Conservation (phyloP, 2,113 vertebrate genomes). For the Tinamus guttatus region DNA sequence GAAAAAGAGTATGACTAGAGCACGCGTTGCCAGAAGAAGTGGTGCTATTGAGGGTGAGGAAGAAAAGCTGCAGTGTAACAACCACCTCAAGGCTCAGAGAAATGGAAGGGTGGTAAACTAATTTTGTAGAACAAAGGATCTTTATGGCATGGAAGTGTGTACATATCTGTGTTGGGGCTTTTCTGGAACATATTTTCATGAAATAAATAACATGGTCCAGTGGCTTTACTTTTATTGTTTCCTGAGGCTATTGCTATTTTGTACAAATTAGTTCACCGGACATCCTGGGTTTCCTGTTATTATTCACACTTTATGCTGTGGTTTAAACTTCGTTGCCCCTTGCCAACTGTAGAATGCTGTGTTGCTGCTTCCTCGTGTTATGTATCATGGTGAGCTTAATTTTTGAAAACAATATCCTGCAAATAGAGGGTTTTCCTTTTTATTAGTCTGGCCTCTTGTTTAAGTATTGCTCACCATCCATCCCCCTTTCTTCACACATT, state of each 20-base stretch:
- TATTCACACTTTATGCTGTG: constrained; percentile 51
- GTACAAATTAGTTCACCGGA: constrained; percentile 47
- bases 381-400: background rate
- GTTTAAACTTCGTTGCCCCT: constrained; percentile 60
- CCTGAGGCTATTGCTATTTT: constrained; percentile 64
- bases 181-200: constrained; percentile 34
- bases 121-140: background rate
- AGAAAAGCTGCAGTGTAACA: background rate
- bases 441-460: background rate
- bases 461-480: background rate
- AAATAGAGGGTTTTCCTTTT: background rate
- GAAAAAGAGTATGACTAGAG: background rate
- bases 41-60: too few species aligned
- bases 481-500: background rate
- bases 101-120: background rate
- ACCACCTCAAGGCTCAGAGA: background rate
- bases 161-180: background rate
- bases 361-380: background rate
- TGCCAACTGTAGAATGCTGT: constrained; percentile 46
- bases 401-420: background rate
- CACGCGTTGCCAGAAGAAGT: background rate
- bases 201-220: constrained; percentile 25
- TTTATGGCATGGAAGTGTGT: background rate
- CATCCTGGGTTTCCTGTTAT: constrained; percentile 58
- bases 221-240: constrained; percentile 56